Percentiles rank a stretch among this genome's conserved stretches.
Evolutionary conservation across 2,113 vertebrate species (phyloP).

Genomic region (Ptychochromis oligacanthus): DNA sequence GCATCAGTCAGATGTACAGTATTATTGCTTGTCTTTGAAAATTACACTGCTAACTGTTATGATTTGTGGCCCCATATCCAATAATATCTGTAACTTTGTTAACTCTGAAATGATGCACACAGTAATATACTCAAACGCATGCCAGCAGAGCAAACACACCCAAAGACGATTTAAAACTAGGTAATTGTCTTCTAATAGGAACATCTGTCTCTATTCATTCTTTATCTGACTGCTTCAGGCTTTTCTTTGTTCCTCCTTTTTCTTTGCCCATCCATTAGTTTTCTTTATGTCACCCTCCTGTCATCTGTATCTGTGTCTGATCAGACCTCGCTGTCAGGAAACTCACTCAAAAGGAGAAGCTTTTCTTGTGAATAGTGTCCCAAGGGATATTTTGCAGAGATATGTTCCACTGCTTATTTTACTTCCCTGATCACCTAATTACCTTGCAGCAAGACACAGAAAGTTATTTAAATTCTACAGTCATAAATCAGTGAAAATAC

Average conservation of each 20-base stretch:
- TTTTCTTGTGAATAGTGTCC: slow-evolving; percentile 8
- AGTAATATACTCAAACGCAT: background rate
- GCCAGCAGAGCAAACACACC: slow-evolving; percentile 1
- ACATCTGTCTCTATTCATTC: slow-evolving; percentile 32
- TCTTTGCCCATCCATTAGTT: slow-evolving; percentile 33
- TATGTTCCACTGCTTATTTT: background rate
- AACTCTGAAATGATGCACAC: background rate
- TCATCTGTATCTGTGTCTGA: slow-evolving; percentile 39
- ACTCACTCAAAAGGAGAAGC: slow-evolving; percentile 10
- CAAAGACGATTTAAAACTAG: slow-evolving; percentile 31
- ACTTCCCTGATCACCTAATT: slow-evolving; percentile 36
- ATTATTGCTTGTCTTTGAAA: background rate
- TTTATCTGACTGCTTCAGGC: slow-evolving; percentile 35
- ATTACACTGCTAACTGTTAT: background rate
- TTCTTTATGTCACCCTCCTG: slow-evolving; percentile 28
- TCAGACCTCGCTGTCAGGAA: slow-evolving; percentile 33
- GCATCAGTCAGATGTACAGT: background rate
- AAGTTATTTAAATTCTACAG: slow-evolving; percentile 22
- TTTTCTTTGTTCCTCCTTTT: slow-evolving; percentile 25
- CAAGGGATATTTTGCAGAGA: slow-evolving; percentile 6
- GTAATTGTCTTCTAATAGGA: slow-evolving; percentile 46
- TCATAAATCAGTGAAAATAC: slow-evolving; percentile 23
- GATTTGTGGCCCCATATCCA: background rate
- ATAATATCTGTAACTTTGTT: background rate
- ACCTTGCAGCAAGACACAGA: slow-evolving; percentile 1